These are phyloP conservation scores for Cordilura impudica DNA, from an alignment of 2,888 invertebrate species.

Conservation along the genomic window DNA sequence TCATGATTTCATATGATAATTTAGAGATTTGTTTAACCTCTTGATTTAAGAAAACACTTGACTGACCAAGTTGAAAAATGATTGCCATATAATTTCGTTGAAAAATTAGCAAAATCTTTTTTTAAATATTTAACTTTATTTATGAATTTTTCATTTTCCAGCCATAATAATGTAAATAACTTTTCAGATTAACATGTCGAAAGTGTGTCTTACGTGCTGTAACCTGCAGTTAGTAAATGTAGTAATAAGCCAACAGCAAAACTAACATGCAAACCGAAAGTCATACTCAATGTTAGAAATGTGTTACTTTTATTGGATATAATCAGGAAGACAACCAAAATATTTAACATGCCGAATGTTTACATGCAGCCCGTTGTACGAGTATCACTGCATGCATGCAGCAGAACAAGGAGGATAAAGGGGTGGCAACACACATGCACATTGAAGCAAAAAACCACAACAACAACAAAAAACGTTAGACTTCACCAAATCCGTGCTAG, in stretches of 20 bases:
- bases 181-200: not conserved
- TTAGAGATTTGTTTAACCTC: not conserved
- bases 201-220: not conserved
- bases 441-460: no score
- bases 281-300: conserved; percentile 55
- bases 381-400: conserved; percentile 28
- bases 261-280: conserved; percentile 61
- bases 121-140: conserved; percentile 21
- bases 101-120: not conserved
- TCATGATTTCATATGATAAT: conserved; percentile 16
- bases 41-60: not conserved
- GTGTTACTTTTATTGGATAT: conserved; percentile 60
- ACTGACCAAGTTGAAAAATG: not conserved
- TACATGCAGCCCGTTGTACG: not conserved
- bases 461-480: conserved; percentile 19
- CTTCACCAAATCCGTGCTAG: conserved; percentile 17
- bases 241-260: conserved; percentile 43
- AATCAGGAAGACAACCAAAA: conserved; percentile 59
- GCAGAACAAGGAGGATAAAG: conserved; percentile 44
- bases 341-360: conserved; percentile 45
- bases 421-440: conserved; percentile 54
- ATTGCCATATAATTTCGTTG: not conserved
- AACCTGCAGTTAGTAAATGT: conserved; percentile 47
- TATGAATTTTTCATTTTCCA: conserved; percentile 29
- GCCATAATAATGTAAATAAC: conserved; percentile 25